These are phyloP conservation scores for Artemia franciscana DNA, from an alignment of 1,140 invertebrate genomes.

Conservation along the genomic window DNA sequence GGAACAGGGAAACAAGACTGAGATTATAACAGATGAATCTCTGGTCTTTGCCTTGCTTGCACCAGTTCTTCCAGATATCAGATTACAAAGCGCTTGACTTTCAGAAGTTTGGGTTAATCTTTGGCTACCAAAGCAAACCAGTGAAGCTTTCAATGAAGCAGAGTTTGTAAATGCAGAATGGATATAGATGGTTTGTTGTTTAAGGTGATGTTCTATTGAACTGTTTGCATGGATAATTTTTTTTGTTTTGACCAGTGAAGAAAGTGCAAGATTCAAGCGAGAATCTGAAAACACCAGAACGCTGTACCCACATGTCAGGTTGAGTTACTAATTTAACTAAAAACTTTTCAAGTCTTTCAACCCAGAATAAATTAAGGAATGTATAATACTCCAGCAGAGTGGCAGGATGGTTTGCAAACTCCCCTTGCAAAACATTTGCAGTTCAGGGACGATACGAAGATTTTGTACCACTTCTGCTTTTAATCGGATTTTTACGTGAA, in stretches of 20 bases:
- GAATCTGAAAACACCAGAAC: too few relatives aligned
- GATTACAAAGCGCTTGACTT: background rate
- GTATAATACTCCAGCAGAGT: too few relatives aligned
- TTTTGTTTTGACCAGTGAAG: too few relatives aligned
- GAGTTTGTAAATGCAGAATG: background rate
- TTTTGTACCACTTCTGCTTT: background rate
- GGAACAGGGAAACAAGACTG: background rate
- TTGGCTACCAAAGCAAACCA: background rate
- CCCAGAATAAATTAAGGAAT: too few relatives aligned
- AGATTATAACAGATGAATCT: background rate
- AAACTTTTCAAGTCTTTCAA: too few relatives aligned
- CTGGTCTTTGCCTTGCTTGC: background rate
- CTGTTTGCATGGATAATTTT: too few relatives aligned
- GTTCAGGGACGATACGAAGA: background rate
- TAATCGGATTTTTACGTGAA: background rate
- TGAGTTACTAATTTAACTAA: too few relatives aligned
- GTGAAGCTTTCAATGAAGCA: background rate
- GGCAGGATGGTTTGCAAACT: background rate
- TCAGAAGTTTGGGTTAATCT: background rate
- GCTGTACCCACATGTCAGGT: too few relatives aligned
- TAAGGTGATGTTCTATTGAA: too few relatives aligned
- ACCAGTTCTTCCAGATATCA: background rate
- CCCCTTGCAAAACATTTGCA: background rate
- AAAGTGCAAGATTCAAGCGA: too few relatives aligned
- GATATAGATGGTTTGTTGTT: too few relatives aligned